Evolutionary conservation across 2,888 invertebrate species (phyloP).

Genomic region (Polydrusus tereticollis): DNA sequence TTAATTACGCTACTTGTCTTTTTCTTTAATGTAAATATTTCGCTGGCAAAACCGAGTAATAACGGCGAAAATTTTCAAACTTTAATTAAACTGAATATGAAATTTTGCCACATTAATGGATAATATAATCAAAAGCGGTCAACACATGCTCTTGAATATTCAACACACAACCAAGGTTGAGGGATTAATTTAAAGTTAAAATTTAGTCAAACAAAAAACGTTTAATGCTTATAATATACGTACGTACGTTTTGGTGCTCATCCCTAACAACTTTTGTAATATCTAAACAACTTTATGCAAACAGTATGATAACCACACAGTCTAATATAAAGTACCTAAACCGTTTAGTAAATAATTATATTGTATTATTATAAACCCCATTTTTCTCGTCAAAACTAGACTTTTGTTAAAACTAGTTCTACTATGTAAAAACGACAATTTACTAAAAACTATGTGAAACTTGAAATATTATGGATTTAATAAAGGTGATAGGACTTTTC

Average conservation of each 20-base stretch:
- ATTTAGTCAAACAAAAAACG: constrained; percentile 12
- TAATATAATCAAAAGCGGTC: constrained; percentile 25
- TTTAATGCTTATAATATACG: neutral
- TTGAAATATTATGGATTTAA: too few relatives aligned
- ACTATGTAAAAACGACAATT: too few relatives aligned
- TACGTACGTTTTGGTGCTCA: neutral
- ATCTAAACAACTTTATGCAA: constrained; percentile 11
- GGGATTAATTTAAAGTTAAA: constrained; percentile 25
- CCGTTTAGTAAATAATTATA: too few relatives aligned
- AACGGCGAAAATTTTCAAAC: constrained; percentile 11
- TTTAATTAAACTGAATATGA: constrained; percentile 12
- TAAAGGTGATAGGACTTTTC: too few relatives aligned
- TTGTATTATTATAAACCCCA: too few relatives aligned
- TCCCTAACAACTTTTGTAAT: neutral
- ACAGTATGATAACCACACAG: constrained; percentile 13
- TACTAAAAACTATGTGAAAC: too few relatives aligned
- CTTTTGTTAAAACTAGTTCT: too few relatives aligned
- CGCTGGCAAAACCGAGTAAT: neutral
- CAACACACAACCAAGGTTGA: constrained; percentile 19
- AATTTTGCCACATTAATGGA: constrained; percentile 22
- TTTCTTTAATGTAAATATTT: constrained; percentile 1
- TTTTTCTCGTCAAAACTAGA: too few relatives aligned
- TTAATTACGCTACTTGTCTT: neutral
- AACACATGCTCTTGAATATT: constrained; percentile 25
- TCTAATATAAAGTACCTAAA: too few relatives aligned